Base-by-base conservation (phyloP, 92 coral and sea anemone genomes). In the Palythoa grandiflora region DNA sequence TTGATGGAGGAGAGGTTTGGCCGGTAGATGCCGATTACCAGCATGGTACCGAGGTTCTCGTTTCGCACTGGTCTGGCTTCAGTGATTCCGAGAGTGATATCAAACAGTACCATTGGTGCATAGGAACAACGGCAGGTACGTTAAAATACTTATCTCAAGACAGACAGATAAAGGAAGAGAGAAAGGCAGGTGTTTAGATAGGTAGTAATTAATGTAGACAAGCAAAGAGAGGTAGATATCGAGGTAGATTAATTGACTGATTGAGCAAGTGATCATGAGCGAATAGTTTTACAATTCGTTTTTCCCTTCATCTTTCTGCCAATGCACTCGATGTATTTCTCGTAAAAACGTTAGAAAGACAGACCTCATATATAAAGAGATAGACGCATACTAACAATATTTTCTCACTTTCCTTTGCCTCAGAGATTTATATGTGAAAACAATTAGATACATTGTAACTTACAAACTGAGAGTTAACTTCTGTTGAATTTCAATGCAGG, bases 61-160 rank as follows among this genome's bases (percentile, higher is more conserved):
- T 89, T 75, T 90, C 93, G 15, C 91, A 90, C 21, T 96, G 98
- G 98, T 72, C 81, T 61, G 96, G 93, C 10, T 92, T 96, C 89
- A 74, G 80, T 47, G 98, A 96, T 79, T 80, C 88, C 13, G 98
- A 96, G 80, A 96, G 98, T 73, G 93, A 80, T 44, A 87, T 96
- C 38, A 88, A 78, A 81, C 96, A 96, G 63, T 96, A 96, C 39
- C 80, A 53, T 38, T 96, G 94, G 92, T 96, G 98, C 75, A 72
- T 94, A 74, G 98, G 98, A 65, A 86, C 90, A 76, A 72, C 88
- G 54, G 83, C 94, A 89, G 98, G 98, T 95, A 83, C 11, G 48
- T 55, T 19, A 38, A 3, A 35, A 15, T 19, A 16, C 50, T 75
- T 78, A 47, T 39, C 14, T 28, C 14, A 3, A 9, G 39, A 68